Base-by-base conservation (phyloP, 2,888 invertebrate genomes). In the Pelosia muscerda region DNA sequence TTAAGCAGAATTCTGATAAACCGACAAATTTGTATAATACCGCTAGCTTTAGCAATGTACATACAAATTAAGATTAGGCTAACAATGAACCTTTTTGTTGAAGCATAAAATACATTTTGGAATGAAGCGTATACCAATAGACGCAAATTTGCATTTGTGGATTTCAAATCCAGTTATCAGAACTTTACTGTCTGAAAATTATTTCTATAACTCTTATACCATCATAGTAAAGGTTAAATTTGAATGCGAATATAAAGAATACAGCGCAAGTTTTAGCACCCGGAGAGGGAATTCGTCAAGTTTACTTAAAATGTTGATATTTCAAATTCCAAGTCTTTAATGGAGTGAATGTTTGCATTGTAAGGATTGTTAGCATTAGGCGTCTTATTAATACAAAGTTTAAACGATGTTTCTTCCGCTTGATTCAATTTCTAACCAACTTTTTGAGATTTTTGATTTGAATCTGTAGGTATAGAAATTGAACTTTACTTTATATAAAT, bases 241-340 rank as follows among this genome's bases (percentile, higher is more conserved):
- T 22, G 66, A 59, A 60, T 76, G 72, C 13, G 15, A 2, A 26
- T 22, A 31, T 42, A 22, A 28, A n/a, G 34, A 15, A 6, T 55
- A 53, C 63, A 49, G 64, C 66, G 63, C 19, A 56, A 25, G 22
- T 58, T 71, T n/a, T 11, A 49, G 53, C 62, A 69, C 59, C 65
- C 38, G 66, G 66, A 34, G 66, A 69, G 76, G 72, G 64, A 85
- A 85, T 85, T 85, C 71, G 81, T 82, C 81, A 84, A 81, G 81
- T 86, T 88, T 82, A 81, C 76, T 76, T 78, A 75, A 78, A 86
- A 85, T 86, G 87, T 88, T 87, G 84, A 84, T 84, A 86, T 88
- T 88, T 84, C 84, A 81, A 82, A 79, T 84, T 85, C 78, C 77
- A 81, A 81, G 81, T 81, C 81, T 79, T 85, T 84, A 88, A 88